phyloP scores from a whole-genome alignment of 2,888 invertebrate species.

The Leptothorax acervorum region DNA sequence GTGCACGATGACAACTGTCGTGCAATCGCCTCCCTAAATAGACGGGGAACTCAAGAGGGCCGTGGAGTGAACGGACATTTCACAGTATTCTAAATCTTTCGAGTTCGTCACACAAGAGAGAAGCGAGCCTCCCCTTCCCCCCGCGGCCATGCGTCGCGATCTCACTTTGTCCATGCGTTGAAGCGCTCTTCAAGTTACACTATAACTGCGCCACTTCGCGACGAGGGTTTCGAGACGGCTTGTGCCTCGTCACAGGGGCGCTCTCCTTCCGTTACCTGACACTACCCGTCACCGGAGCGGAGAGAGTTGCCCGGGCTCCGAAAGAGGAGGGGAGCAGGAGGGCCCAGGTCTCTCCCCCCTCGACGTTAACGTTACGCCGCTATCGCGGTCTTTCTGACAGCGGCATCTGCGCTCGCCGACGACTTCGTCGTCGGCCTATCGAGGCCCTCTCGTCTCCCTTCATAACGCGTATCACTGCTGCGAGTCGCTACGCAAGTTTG shows the following conservation, averaged over 20 bases:
- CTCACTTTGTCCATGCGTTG: constrained; percentile 29
- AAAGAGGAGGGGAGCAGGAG: constrained; percentile 36
- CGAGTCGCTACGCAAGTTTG: constrained; percentile 18
- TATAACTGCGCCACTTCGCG: constrained; percentile 20
- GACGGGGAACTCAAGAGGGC: not conserved
- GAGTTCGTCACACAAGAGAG: not conserved
- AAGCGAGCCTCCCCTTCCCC: not conserved
- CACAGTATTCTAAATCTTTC: constrained; percentile 37
- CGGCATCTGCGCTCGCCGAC: constrained; percentile 49
- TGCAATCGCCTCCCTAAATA: constrained; percentile 16
- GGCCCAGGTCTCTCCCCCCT: constrained; percentile 22
- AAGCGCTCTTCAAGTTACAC: constrained; percentile 44
- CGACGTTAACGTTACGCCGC: constrained; percentile 52
- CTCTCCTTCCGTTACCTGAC: constrained; percentile 67
- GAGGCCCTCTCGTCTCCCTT: constrained; percentile 33
- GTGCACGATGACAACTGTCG: not conserved
- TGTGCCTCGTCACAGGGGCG: constrained; percentile 55
- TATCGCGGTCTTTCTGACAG: constrained; percentile 51
- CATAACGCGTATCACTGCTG: constrained; percentile 24
- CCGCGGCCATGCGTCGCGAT: constrained; percentile 11
- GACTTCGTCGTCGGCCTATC: constrained; percentile 49
- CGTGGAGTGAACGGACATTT: not conserved
- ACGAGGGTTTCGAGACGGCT: constrained; percentile 56
- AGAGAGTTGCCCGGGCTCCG: constrained; percentile 25
- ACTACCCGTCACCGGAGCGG: constrained; percentile 36